Base-by-base conservation (phyloP, 1,140 invertebrate species). In the Ceratitis capitata region DNA sequence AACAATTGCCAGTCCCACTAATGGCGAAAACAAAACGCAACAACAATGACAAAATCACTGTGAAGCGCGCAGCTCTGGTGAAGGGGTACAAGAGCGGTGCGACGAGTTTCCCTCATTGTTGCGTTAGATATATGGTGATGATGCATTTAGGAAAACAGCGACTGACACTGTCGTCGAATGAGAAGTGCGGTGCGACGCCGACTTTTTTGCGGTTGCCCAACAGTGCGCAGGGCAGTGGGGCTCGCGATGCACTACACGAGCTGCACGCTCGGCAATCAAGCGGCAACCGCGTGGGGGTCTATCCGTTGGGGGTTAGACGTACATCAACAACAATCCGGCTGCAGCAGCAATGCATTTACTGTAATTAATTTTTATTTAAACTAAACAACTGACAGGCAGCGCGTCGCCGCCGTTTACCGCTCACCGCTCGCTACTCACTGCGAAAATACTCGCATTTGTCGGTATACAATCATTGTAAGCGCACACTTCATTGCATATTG, bases 1-100 rank as follows among this genome's bases (percentile, higher is more conserved):
- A 78, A 78, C 69, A 78, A 78, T 78, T 78, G 42, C 69, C 69
- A 78, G n/a, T n/a, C n/a, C n/a, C n/a, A 69, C 64, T 69, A 69
- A 69, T 69, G 26, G 23, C 58, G 29, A 61, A 26, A 69, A 64
- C 58, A 64, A 64, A 64, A 42, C 64, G 64, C 64, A 69, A n/a
- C 32, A 69, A 78, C 69, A 78, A 78, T 78, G 69, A 78, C 69
- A 42, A 78, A 45, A 78, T 19, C 35, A 78, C 58, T 29, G 32
- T 26, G 26, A 78, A 78, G 45, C 16, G 69, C 69, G 39, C 39
- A 45, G 42, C 19, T 78, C 39, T 14, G 1, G 23, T 2, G n/a
- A n/a, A n/a, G n/a, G n/a, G n/a, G n/a, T 9, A 45, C 26, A 35
- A 45, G 9, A 39, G 14, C 3, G 39, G 39, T n/a, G n/a, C 6